Evolutionary conservation across 2,797 vertebrate genomes (phyloP), one percentile per base, ranked within the genome.

Genomic region (Tamandua tetradactyla): DNA sequence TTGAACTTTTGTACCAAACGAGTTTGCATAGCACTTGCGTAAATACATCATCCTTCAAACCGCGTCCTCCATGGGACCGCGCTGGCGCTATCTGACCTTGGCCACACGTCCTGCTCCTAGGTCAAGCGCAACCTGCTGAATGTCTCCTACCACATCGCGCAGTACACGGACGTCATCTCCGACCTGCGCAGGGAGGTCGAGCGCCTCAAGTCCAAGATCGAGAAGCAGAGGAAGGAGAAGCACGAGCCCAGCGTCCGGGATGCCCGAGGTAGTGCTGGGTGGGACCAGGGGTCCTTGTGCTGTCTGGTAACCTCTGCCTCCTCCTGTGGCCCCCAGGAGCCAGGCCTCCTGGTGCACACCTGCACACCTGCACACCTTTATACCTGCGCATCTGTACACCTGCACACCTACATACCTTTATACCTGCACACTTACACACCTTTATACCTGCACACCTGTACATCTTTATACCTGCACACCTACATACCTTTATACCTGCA

Each of bases 111-210:
- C 40, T 78, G 59, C 17, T 35, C 57, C 78, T 93, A 98, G 98
- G 98, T 98, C 22, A 98, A 98, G 85, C 86, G 97, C 37, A 98
- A 98, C 91, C 97, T 98, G 72, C 81, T 84, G 62, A 98, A 96
- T 0, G n/a, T 96, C 62, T 97, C 98, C 59, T 97, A 92, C 93
- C 98, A 95, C 95, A 97, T 97, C 0, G 68, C 96, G 0, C 98
- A 97, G 44, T 98, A 98, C 95, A 97, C 95, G 0, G 97, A 96
- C 44, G 97, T 98, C 93, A 97, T 98, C 15, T 40, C 93, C 0
- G 95, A 98, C 79, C 97, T 98, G 68, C 89, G 3, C 79, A 74
- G 96, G 71, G 97, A 98, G 94, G 98, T 96, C 0, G n/a, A 97
- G 78, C 12, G 0, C 49, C 96, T 98, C 89, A 97, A 97, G 82